Percentiles rank a stretch among this genome's conserved stretches.
Evolutionary conservation across 2,888 invertebrate species (phyloP).

Genomic region (Drosophila neutralis): DNA sequence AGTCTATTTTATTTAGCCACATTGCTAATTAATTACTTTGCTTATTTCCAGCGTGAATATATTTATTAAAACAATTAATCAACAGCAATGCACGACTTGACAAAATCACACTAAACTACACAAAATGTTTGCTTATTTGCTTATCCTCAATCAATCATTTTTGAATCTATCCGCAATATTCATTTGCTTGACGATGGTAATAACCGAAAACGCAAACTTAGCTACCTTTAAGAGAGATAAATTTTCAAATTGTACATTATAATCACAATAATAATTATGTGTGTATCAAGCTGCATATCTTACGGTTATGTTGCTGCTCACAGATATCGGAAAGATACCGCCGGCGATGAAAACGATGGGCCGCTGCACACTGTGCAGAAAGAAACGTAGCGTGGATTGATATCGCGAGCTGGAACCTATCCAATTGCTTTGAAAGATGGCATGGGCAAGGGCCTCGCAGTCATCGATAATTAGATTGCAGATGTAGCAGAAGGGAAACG

Average conservation of each 20-base stretch:
- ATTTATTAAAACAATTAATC: too few relatives aligned
- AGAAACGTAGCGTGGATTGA: conserved; percentile 60
- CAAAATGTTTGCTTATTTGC: too few relatives aligned
- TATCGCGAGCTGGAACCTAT: conserved; percentile 58
- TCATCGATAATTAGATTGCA: conserved; percentile 73
- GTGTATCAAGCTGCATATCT: conserved; percentile 21
- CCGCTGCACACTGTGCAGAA: conserved; percentile 50
- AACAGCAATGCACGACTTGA: too few relatives aligned
- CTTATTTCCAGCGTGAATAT: too few relatives aligned
- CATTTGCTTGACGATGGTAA: conserved; percentile 13
- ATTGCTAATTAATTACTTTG: too few relatives aligned
- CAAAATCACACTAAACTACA: too few relatives aligned
- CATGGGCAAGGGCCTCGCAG: conserved; percentile 59
- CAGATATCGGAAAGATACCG: conserved; percentile 65
- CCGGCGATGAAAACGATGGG: conserved; percentile 35
- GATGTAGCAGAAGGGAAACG: conserved; percentile 75
- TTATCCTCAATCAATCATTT: conserved; percentile 24
- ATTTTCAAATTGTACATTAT: background rate
- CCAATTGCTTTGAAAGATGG: conserved; percentile 79
- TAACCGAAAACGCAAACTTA: conserved; percentile 71
- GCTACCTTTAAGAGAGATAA: conserved; percentile 54
- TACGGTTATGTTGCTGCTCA: conserved; percentile 71
- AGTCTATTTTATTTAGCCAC: too few relatives aligned
- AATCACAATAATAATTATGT: background rate
- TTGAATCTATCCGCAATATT: conserved; percentile 57